phyloP scores from a whole-genome alignment of 2,888 invertebrate species.

The Macrosoma leucophasiata region DNA sequence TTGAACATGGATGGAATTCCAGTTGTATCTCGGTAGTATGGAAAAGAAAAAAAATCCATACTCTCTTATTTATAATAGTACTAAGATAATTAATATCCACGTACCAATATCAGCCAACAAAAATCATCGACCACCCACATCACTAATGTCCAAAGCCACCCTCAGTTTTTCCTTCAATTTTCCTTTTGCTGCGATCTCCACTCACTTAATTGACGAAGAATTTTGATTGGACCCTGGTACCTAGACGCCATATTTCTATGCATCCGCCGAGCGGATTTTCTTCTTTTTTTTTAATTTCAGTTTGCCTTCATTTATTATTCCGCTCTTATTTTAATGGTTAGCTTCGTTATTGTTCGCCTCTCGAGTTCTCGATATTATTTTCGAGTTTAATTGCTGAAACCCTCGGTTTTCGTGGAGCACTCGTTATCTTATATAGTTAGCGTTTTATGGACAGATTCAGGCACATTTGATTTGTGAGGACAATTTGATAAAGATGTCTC shows the following conservation, averaged over 20 bases:
- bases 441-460: too few species aligned
- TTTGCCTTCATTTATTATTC: conserved; percentile 65
- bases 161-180: conserved; percentile 73
- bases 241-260: conserved; percentile 65
- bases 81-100: conserved; percentile 11
- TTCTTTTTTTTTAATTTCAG: conserved; percentile 42
- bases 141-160: conserved; percentile 50
- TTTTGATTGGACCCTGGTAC: conserved; percentile 69
- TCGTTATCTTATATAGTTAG: conserved; percentile 39
- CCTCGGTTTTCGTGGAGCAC: conserved; percentile 37
- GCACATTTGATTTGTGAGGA: too few species aligned
- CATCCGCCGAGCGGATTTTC: conserved; percentile 58
- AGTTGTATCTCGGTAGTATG: too few species aligned
- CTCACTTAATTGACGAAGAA: conserved; percentile 73
- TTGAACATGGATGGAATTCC: too few species aligned
- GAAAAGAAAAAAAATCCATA: too few species aligned
- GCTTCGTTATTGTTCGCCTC: conserved; percentile 64
- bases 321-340: conserved; percentile 71
- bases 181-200: conserved; percentile 72
- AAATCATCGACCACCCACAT: conserved; percentile 12
- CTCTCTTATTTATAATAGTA: too few species aligned
- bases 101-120: conserved; percentile 6
- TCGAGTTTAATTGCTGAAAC: conserved; percentile 63
- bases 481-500: too few species aligned
- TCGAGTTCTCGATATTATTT: conserved; percentile 60